Percentiles rank a stretch among this genome's conserved stretches.
phyloP scores from a whole-genome alignment of 2,888 invertebrate species.

The Electrophaes corylata region DNA sequence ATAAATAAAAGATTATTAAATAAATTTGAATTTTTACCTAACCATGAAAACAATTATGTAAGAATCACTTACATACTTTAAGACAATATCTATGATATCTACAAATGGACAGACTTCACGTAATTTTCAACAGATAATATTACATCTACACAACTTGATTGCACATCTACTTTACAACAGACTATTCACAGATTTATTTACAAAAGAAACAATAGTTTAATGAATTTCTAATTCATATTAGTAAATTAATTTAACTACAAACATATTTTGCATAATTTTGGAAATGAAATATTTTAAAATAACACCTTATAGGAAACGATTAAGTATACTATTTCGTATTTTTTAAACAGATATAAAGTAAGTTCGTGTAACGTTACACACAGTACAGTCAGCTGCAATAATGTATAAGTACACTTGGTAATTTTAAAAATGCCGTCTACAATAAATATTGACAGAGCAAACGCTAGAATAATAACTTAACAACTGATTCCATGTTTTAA shows the following conservation, averaged over 20 bases:
- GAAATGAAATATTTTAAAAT: background rate
- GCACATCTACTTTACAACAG: conserved; percentile 83
- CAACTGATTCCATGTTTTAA: no score
- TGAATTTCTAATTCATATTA: conserved; percentile 20
- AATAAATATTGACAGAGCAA: no score
- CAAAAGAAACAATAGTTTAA: conserved; percentile 37
- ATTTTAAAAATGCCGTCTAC: no score
- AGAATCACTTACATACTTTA: conserved; percentile 12
- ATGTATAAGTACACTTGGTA: no score
- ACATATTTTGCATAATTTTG: conserved; percentile 4
- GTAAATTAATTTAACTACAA: conserved; percentile 23
- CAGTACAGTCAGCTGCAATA: no score
- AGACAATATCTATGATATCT: conserved; percentile 59
- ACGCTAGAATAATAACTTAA: no score
- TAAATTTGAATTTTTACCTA: background rate
- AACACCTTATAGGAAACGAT: background rate
- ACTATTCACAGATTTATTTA: conserved; percentile 78
- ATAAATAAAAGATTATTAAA: background rate
- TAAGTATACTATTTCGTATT: background rate
- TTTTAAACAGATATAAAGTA: background rate
- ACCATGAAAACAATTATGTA: background rate
- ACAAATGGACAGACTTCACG: conserved; percentile 73
- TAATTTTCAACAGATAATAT: conserved; percentile 66
- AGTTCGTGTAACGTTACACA: no score
- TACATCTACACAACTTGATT: conserved; percentile 82